Conservation (phyloP, 2,797 vertebrate genomes). For the Columba guinea region DNA sequence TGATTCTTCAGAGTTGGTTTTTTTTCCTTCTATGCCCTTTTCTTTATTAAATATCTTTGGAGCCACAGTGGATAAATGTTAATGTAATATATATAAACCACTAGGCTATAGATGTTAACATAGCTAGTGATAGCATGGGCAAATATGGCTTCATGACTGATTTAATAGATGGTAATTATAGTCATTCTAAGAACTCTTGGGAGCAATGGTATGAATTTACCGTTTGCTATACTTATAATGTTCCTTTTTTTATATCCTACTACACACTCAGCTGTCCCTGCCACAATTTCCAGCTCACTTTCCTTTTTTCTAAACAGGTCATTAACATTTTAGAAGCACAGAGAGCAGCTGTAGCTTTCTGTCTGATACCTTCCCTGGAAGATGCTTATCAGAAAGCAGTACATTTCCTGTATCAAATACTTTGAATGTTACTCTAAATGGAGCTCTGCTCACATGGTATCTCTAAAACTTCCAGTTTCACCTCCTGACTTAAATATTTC, state of each 20-base stretch:
- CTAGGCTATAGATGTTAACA: not conserved
- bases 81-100: not conserved
- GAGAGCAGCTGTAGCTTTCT: not conserved
- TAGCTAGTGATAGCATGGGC: not conserved
- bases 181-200: not conserved
- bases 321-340: not conserved
- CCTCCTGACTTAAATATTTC: not conserved
- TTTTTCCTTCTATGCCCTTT: not conserved
- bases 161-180: not conserved
- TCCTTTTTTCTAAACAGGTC: not conserved
- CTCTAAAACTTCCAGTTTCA: not conserved
- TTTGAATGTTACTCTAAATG: not conserved
- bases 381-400: not conserved
- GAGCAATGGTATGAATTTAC: not conserved
- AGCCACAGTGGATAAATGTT: not conserved
- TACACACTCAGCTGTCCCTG: not conserved
- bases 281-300: not conserved
- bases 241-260: not conserved
- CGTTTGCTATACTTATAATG: not conserved
- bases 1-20: not conserved
- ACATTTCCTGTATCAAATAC: not conserved
- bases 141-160: not conserved
- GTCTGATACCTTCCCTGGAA: not conserved
- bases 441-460: not conserved
- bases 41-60: not conserved